Percentiles rank a stretch among this genome's conserved stretches.
Evolutionary conservation across 53 echinoderm and acorn worm species (phyloP).

Genomic region (Paracentrotus lividus): DNA sequence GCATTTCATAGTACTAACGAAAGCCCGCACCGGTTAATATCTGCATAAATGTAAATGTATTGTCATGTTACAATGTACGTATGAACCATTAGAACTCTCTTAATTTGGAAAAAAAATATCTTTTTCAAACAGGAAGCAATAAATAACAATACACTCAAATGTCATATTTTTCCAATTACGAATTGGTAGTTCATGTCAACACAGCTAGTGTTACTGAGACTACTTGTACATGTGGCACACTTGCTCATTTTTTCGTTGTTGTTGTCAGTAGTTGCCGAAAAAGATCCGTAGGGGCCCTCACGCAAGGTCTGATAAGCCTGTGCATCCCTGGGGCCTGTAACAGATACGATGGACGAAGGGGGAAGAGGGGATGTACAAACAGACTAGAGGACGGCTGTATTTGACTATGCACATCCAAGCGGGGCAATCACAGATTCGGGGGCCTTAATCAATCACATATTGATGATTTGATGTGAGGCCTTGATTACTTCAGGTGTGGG

Average conservation of each 20-base stretch:
- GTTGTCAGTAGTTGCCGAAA: constrained; percentile 35
- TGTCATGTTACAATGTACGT: too few species aligned
- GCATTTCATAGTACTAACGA: too few species aligned
- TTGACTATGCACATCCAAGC: constrained; percentile 28
- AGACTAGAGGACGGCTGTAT: constrained; percentile 14
- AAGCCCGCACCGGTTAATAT: too few species aligned
- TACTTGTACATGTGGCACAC: constrained; percentile 43
- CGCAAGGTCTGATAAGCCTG: constrained; percentile 23
- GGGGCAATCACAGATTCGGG: constrained; percentile 32
- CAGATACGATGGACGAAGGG: constrained; percentile 40
- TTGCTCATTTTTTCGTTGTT: neutral
- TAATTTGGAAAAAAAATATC: neutral
- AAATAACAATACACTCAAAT: too few species aligned
- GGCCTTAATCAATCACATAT: constrained; percentile 48
- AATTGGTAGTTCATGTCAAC: too few species aligned
- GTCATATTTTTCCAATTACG: too few species aligned
- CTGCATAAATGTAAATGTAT: neutral
- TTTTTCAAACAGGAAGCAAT: neutral
- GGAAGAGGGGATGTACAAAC: constrained; percentile 43
- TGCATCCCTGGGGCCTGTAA: constrained; percentile 46
- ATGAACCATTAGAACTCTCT: too few species aligned
- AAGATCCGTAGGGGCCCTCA: constrained; percentile 40
- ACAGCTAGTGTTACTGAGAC: constrained; percentile 15
- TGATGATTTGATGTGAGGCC: constrained; percentile 18
- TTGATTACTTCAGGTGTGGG: constrained; percentile 32